Evolutionary conservation across 2,888 invertebrate species (phyloP).

Genomic region (Heteropelma amictum): DNA sequence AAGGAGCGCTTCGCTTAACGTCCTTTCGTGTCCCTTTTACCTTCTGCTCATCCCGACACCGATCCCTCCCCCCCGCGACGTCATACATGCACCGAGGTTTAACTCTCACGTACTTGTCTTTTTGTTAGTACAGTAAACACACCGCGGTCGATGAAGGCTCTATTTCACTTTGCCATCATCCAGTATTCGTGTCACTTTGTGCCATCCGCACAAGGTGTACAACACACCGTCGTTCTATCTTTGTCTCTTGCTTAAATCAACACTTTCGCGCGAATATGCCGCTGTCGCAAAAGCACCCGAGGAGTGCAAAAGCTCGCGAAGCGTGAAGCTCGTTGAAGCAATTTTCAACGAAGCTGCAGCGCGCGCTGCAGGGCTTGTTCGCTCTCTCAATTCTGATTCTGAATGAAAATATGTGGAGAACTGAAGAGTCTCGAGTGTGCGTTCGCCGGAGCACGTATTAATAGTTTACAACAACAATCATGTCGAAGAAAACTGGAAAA

Average conservation of each 20-base stretch:
- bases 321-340: slow-evolving; percentile 41
- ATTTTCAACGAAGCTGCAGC: slow-evolving; percentile 31
- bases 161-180: slow-evolving; percentile 21
- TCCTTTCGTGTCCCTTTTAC: too few relatives aligned
- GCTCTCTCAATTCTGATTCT: too few relatives aligned
- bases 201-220: neutral
- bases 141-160: neutral
- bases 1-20: too few relatives aligned
- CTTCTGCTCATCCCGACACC: too few relatives aligned
- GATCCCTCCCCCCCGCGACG: too few relatives aligned
- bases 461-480: too few relatives aligned
- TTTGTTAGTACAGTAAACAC: neutral
- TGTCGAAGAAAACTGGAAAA: too few relatives aligned
- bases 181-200: neutral
- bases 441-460: too few relatives aligned
- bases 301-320: slow-evolving; percentile 24
- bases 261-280: slow-evolving; percentile 21
- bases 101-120: too few relatives aligned
- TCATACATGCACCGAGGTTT: too few relatives aligned
- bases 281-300: slow-evolving; percentile 13
- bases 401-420: too few relatives aligned
- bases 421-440: neutral
- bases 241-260: slow-evolving; percentile 13
- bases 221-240: neutral
- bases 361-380: too few relatives aligned